Conservation (phyloP, 2,113 vertebrate species). For the Phalacrocorax brasilianus region DNA sequence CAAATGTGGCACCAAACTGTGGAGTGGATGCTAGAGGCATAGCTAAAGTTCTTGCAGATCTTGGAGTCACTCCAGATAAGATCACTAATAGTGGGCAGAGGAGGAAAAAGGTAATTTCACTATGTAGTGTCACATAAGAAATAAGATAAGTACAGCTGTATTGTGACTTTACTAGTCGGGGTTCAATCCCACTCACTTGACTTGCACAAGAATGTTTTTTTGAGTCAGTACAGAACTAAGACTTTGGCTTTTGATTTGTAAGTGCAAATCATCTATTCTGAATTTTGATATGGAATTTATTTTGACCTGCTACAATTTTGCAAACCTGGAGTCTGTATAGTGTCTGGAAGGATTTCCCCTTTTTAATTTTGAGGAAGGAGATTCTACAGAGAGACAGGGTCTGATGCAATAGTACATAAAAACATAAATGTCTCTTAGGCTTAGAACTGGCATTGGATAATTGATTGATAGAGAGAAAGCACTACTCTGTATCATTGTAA, state of each 20-base stretch:
- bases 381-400: background rate
- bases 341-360: background rate
- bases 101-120: constrained; percentile 90
- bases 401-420: background rate
- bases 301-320: background rate
- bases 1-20: constrained; percentile 96
- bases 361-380: background rate
- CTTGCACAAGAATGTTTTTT: background rate
- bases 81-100: constrained; percentile 94
- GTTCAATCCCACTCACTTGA: background rate
- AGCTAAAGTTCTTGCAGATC: constrained; percentile 94
- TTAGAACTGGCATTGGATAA: background rate
- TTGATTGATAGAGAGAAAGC: background rate
- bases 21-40: constrained; percentile 96
- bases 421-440: background rate
- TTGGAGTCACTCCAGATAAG: constrained; percentile 97
- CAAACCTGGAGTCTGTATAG: background rate
- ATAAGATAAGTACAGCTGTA: background rate
- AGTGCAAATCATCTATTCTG: background rate
- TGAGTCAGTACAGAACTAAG: background rate
- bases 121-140: background rate
- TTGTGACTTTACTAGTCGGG: background rate
- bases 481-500: background rate
- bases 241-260: background rate
- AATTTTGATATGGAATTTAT: background rate